phyloP scores from a whole-genome alignment of 2,113 vertebrate species.

The Carettochelys insculpta region DNA sequence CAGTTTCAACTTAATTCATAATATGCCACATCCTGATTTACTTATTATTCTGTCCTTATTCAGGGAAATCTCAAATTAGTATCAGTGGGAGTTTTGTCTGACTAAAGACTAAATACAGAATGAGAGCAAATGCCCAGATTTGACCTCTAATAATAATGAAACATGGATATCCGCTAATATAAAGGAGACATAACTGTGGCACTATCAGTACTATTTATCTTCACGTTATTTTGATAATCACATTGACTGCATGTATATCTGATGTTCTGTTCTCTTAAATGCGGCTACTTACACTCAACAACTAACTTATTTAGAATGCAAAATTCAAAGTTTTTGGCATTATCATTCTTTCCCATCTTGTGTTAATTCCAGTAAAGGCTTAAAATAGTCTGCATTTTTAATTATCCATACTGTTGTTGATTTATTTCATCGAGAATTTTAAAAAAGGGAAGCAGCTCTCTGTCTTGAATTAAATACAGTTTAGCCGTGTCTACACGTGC shows the following conservation, averaged over 20 bases:
- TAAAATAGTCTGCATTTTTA: neutral
- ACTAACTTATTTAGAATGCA: neutral
- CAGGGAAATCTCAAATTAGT: neutral
- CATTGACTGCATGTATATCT: neutral
- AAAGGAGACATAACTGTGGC: accelerated
- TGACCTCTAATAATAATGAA: neutral
- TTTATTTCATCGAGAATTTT: constrained; percentile 34
- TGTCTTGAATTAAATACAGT: constrained; percentile 15
- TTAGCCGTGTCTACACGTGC: no score
- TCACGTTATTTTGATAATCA: neutral
- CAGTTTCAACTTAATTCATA: neutral
- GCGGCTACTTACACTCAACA: neutral
- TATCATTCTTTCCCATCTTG: neutral
- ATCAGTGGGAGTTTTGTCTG: accelerated
- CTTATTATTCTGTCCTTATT: neutral
- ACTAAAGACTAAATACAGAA: neutral
- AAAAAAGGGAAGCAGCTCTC: neutral
- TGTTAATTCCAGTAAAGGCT: constrained; percentile 20
- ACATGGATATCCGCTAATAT: neutral
- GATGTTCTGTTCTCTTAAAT: accelerated
- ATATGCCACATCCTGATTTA: accelerated
- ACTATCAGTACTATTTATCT: neutral
- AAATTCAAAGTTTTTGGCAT: neutral
- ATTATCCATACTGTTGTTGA: constrained; percentile 20
- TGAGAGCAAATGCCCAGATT: neutral